Percentiles rank a stretch among this genome's conserved stretches.
Conservation (phyloP, 2,888 invertebrate genomes). For the Phortica magna region DNA sequence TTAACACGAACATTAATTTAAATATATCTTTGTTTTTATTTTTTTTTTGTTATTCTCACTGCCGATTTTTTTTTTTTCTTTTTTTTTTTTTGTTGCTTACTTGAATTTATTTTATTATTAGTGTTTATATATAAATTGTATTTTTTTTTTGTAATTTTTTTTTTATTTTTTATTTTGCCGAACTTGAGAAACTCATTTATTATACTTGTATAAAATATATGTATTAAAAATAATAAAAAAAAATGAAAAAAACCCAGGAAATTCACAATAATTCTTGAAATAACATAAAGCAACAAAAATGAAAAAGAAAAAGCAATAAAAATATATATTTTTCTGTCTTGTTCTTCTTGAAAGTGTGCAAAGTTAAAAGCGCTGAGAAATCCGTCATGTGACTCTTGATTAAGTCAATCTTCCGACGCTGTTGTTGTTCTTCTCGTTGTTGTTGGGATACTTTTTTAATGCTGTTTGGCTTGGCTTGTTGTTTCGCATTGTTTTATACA, state of each 20-base stretch:
- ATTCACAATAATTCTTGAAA: background rate
- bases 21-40: slow-evolving; percentile 27
- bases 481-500: background rate
- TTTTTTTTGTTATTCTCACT: too few relatives aligned
- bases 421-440: background rate
- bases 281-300: background rate
- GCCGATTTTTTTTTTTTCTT: slow-evolving; percentile 1
- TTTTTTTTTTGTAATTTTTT: too few relatives aligned
- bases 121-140: slow-evolving; percentile 4
- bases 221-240: background rate
- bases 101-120: background rate
- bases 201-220: background rate
- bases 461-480: background rate
- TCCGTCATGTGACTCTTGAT: slow-evolving; percentile 21
- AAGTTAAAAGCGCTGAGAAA: background rate
- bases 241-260: background rate
- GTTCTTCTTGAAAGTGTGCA: background rate
- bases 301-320: too few relatives aligned
- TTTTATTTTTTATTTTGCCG: too few relatives aligned
- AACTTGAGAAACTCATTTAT: too few relatives aligned
- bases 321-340: background rate
- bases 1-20: slow-evolving; percentile 56
- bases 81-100: background rate
- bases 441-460: background rate
- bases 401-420: slow-evolving; percentile 3